Evolutionary conservation across 2,888 invertebrate genomes (phyloP).

Genomic region (Elmis aenea): DNA sequence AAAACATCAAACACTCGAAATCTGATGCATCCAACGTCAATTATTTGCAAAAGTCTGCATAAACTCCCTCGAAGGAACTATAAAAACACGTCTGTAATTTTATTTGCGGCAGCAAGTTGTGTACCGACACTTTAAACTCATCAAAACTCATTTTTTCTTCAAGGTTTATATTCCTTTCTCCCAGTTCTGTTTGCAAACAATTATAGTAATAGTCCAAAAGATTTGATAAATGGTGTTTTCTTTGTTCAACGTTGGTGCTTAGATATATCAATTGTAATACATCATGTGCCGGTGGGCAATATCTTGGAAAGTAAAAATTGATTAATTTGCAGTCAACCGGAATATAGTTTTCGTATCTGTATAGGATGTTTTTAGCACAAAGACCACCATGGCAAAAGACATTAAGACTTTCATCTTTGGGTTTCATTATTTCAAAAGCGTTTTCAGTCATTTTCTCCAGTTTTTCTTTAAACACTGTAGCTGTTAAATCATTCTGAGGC

Average conservation of each 20-base stretch:
- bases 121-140: constrained; percentile 14
- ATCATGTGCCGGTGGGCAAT: constrained; percentile 62
- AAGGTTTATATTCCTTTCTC: constrained; percentile 14
- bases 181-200: constrained; percentile 11
- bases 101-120: constrained; percentile 20
- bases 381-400: constrained; percentile 39
- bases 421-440: constrained; percentile 34
- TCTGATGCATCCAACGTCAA: constrained; percentile 5
- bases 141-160: constrained; percentile 11
- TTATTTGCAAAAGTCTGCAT: constrained; percentile 9
- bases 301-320: constrained; percentile 43
- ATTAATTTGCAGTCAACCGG: constrained; percentile 32
- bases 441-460: constrained; percentile 8
- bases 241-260: constrained; percentile 21
- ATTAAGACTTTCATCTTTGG: constrained; percentile 41
- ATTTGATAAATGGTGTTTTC: constrained; percentile 22
- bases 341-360: constrained; percentile 25
- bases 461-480: constrained; percentile 16
- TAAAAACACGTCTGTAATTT: constrained; percentile 22
- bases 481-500: constrained; percentile 5
- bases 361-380: constrained; percentile 36
- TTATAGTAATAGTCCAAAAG: constrained; percentile 22
- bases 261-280: constrained; percentile 42
- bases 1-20: constrained; percentile 10
- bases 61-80: background rate